phyloP scores from a whole-genome alignment of 2,888 invertebrate genomes.

The Alentia gelatinosa region DNA sequence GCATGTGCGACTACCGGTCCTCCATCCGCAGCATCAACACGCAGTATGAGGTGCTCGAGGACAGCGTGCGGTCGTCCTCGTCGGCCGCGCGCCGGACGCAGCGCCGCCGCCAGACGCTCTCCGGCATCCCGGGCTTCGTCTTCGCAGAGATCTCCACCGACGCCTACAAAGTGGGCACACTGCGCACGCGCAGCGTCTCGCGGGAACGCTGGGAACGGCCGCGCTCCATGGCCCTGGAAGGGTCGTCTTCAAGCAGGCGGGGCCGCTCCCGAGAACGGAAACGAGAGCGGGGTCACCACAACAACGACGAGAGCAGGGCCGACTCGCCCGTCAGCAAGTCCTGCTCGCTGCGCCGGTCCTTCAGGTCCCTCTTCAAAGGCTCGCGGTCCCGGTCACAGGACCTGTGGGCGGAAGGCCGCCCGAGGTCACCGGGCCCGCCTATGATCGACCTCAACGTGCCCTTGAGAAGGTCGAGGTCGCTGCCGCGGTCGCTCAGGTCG shows the following conservation, averaged over 20 bases:
- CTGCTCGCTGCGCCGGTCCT: conserved; percentile 60
- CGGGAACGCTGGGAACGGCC: conserved; percentile 60
- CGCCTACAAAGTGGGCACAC: conserved; percentile 19
- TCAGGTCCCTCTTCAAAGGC: conserved; percentile 61
- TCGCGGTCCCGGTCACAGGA: conserved; percentile 55
- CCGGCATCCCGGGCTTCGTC: conserved; percentile 69
- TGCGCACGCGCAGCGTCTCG: conserved; percentile 53
- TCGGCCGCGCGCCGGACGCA: conserved; percentile 63
- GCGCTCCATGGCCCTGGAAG: conserved; percentile 1
- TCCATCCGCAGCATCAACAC: conserved; percentile 85
- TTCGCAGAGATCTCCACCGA: conserved; percentile 51
- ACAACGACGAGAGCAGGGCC: not conserved
- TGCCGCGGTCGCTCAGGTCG: conserved; percentile 62
- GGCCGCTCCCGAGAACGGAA: not conserved
- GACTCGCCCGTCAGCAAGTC: conserved; percentile 52
- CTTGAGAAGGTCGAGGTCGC: conserved; percentile 57
- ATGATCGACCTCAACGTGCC: conserved; percentile 57
- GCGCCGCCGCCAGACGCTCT: conserved; percentile 71
- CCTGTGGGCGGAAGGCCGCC: conserved; percentile 60
- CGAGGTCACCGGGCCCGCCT: conserved; percentile 60
- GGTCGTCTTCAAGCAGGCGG: not conserved
- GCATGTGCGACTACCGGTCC: conserved; percentile 92
- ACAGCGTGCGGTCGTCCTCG: not conserved
- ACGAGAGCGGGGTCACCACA: not conserved
- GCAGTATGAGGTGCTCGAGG: conserved; percentile 59